Base-by-base conservation (phyloP, 1,140 invertebrate species). In the Drosophila ananassae region DNA sequence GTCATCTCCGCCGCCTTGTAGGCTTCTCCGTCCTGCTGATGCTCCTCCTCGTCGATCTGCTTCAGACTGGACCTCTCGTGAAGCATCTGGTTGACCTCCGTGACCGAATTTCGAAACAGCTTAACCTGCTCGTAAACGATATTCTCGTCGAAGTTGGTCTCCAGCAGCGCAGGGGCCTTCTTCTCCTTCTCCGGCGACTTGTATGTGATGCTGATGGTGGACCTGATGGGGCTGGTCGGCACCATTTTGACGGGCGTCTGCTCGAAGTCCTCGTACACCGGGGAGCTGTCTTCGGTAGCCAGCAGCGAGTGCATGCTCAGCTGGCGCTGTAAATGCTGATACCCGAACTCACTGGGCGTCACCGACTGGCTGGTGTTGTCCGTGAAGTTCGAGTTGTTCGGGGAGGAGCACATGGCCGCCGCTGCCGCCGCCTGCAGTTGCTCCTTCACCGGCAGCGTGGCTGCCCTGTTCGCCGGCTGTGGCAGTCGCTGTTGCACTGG, bases 41-140 rank as follows among this genome's bases (percentile, higher is more conserved):
- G 74, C 21, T 83, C 84, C 24, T 87, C 83, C 60, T 87, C 83
- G 10, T 79, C 84, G 9, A 83, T 90, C 51, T 90, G 83, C 48
- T 82, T 91, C 0, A 91, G 73, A 48, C 74, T 78, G 25, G 74
- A 58, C n/a, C 78, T 56, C 41, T 91, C 87, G 22, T 66, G 87
- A 0, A 91, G 54, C 69, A 96, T 91, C 28, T 95, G 94, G 89
- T 96, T 96, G 0, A 96, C 95, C 91, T 96, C 95, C 56, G 95
- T 94, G 51, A 96, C 94, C 17, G 95, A 96, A 73, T 94, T 93
- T 34, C 94, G 93, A 63, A 96, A 95, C 74, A 95, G 94, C 77
- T 95, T 96, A 0, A 96, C 95, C 92, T 96, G 95, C 76, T 96
- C 95, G 79, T 96, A 96, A 0, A 96, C 94, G 34, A 93, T 94